Evolutionary conservation across 2,113 vertebrate species (phyloP), one percentile per base, ranked within the genome.

Genomic region (Poeciliopsis turrubarensis): DNA sequence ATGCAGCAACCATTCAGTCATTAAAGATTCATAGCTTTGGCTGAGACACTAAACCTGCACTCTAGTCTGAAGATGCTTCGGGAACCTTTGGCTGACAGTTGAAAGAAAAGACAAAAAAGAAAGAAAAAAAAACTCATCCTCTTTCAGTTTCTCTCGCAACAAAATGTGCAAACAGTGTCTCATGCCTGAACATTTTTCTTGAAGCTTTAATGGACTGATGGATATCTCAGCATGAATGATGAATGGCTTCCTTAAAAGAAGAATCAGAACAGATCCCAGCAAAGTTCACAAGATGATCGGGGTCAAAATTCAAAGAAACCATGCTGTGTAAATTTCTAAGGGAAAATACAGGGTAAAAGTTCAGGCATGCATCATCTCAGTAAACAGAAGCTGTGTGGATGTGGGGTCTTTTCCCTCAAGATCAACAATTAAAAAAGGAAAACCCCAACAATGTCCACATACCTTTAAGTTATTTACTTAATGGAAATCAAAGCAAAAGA

Each of bases 11-110:
- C 8, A 69, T 26, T 4, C 11, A 15, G 14, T 29, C 57, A 51
- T 88, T 60, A 82, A 85, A 85, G 84, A 76, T 88, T 70, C 25
- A 80, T 26, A 70, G 62, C 60, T 68, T 79, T 72, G 72, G 65
- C 75, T 75, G 27, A 65, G 47, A 81, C 30, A 65, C 61, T 37
- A 62, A 77, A 79, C 27, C 70, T 63, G 77, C 72, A 75, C 70
- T 86, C 51, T 51, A 60, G 32, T 30, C 73, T 75, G 19, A 80
- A 62, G 60, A 78, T 62, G 57, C 68, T 65, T 79, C 68, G 74
- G 41, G 31, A 84, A 54, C 60, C 65, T 44, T 27, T 37, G 60
- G 72, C 65, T 61, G 26, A 31, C 37, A 71, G 30, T 14, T 68
- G 17, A 26, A 25, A 70, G 65, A 72, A 72, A 29, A 37, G 63